A percentile compares a stretch with the other conserved stretches of the same genome.
phyloP scores from a whole-genome alignment of 1,140 invertebrate genomes.

The Trissolcus basalis region DNA sequence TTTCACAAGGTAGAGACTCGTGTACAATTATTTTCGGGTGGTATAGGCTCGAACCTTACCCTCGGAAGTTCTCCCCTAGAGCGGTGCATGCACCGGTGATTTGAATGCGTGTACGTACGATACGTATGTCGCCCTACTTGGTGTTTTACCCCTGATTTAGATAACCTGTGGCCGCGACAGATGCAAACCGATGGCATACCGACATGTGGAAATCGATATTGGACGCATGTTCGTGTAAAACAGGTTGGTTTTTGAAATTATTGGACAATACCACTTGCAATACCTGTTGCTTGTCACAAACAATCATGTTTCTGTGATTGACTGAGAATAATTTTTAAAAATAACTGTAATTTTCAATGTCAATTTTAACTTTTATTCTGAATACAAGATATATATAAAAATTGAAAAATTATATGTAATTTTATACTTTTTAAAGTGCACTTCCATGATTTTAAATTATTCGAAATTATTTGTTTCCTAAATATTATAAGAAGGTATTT shows the following conservation, averaged over 20 bases:
- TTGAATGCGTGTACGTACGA: slow-evolving; percentile 31
- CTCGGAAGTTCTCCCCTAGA: slow-evolving; percentile 15
- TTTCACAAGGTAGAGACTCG: too few species aligned
- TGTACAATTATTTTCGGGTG: background rate
- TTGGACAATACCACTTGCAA: slow-evolving; percentile 39
- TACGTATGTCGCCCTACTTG: slow-evolving; percentile 32
- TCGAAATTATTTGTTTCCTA: too few species aligned
- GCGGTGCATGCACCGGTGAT: slow-evolving; percentile 21
- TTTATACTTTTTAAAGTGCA: too few species aligned
- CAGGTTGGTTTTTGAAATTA: slow-evolving; percentile 51
- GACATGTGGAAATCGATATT: slow-evolving; percentile 63
- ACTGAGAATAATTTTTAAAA: too few species aligned
- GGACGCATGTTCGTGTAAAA: slow-evolving; percentile 29
- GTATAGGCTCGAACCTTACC: slow-evolving; percentile 13
- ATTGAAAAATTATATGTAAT: too few species aligned
- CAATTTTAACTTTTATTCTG: too few species aligned
- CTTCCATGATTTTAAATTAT: too few species aligned
- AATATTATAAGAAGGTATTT: too few species aligned
- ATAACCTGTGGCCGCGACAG: slow-evolving; percentile 62
- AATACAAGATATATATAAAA: too few species aligned
- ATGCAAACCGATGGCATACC: slow-evolving; percentile 60
- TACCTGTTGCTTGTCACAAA: slow-evolving; percentile 41
- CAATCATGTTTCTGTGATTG: too few species aligned
- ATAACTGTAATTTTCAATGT: too few species aligned
- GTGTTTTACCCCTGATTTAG: slow-evolving; percentile 46